Base-by-base conservation (phyloP, 2,113 vertebrate genomes). In the Scolopax mira region DNA sequence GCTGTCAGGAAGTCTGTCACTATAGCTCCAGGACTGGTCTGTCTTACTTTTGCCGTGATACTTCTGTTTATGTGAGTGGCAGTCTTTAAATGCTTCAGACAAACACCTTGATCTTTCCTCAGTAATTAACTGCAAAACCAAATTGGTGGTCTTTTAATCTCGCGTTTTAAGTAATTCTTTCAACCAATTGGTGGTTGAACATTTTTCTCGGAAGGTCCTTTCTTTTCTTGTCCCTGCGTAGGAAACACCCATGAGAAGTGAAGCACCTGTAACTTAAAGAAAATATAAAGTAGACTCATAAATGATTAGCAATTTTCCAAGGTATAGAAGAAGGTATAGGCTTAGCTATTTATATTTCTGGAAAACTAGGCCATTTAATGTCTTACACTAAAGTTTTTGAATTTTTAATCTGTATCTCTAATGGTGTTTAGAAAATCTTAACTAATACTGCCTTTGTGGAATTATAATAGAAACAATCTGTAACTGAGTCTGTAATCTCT, bases 121-220 rank as follows among this genome's bases (percentile, higher is more conserved):
- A 30, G 30, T 30, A n/a, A 70, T 62, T 13, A 37, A 15, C 5
- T 64, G 11, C 24, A n/a, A 57, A 22, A 27, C 41, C 6, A 23
- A 46, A 28, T 37, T 39, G 0, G 2, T 49, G 18, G 13, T 79
- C 23, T 65, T 66, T 61, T 42, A 37, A 30, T 83, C 51, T 89
- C 78, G 5, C 9, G 44, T 57, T 9, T 37, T n/a, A 39, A 65
- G 15, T 65, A 24, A 51, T 44, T 90, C 6, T 44, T 75, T 88
- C 31, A 79, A 27, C 2, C 8, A 24, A 0, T 39, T 42, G 18
- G 30, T 64, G 12, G 15, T 18, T 64, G 18, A 66, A 30, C 1
- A 1, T 35, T 77, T 60, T 83, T 67, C 17, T 62, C 13, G 70
- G 23, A 75, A 69, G 16, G 13, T 41, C 10, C 28, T 74, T 88